A percentile compares a stretch with the other conserved stretches of the same genome.
These are phyloP conservation scores for Perognathus longimembris DNA, from an alignment of 2,113 vertebrate species.

Conservation along the genomic window DNA sequence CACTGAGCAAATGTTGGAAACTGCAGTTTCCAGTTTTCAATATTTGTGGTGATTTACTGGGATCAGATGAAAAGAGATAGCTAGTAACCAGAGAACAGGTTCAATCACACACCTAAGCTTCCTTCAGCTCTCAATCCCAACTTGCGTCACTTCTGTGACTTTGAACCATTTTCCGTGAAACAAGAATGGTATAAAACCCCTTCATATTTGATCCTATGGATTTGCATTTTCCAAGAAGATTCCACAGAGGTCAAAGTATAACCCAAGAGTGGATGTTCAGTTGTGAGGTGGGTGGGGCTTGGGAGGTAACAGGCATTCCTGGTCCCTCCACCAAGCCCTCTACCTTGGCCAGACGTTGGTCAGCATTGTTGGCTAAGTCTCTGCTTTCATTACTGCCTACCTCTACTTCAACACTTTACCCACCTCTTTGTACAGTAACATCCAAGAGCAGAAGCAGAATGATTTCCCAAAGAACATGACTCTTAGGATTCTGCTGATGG, in stretches of 20 bases:
- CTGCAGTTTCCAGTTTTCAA: not conserved
- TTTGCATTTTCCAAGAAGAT: not conserved
- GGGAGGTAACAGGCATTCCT: not conserved
- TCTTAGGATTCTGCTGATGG: constrained; percentile 83
- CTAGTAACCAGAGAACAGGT: not conserved
- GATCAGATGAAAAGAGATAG: not conserved
- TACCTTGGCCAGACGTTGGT: not conserved
- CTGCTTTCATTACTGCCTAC: not conserved
- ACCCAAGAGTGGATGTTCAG: not conserved
- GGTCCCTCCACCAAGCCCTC: not conserved
- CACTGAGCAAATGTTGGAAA: not conserved
- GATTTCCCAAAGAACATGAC: constrained; percentile 79
- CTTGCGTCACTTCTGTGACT: not conserved
- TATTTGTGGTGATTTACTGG: not conserved
- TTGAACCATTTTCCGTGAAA: not conserved
- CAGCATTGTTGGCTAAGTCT: not conserved
- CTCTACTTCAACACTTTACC: not conserved
- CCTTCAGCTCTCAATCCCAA: not conserved
- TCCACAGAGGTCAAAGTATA: not conserved
- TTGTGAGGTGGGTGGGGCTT: not conserved
- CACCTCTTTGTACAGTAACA: constrained; percentile 83
- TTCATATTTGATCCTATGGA: too few relatives aligned
- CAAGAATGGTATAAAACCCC: too few relatives aligned
- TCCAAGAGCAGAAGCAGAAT: constrained; percentile 83
- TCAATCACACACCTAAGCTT: not conserved